These are phyloP conservation scores for Steromphala cineraria DNA, from an alignment of 2,888 invertebrate genomes.

Conservation along the genomic window DNA sequence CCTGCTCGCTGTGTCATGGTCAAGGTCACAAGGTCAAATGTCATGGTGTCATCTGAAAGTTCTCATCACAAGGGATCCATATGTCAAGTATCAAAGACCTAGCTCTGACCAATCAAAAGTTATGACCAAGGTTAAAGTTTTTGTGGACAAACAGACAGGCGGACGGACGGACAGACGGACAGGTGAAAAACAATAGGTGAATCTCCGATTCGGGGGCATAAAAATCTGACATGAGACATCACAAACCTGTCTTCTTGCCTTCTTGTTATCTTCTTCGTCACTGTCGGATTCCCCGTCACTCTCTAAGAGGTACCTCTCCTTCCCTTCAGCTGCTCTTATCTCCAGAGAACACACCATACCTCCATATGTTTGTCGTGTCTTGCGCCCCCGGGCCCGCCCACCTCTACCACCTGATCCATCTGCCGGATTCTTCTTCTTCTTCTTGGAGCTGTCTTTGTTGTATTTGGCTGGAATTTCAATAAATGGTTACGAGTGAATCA, in stretches of 20 bases:
- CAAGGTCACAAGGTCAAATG: too few species aligned
- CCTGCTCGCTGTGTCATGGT: too few species aligned
- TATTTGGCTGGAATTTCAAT: constrained; percentile 67
- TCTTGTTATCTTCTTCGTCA: constrained; percentile 40
- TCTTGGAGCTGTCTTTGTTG: constrained; percentile 70
- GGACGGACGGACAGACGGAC: too few species aligned
- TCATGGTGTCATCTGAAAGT: too few species aligned
- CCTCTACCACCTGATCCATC: not conserved
- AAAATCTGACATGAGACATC: too few species aligned
- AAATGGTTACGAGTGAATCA: not conserved
- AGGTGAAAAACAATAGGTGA: too few species aligned
- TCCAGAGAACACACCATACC: constrained; percentile 21
- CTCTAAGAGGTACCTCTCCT: constrained; percentile 24
- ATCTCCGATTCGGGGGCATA: too few species aligned
- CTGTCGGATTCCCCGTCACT: constrained; percentile 41
- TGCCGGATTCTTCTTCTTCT: constrained; percentile 49
- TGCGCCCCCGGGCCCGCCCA: constrained; percentile 31
- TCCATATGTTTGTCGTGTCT: constrained; percentile 26
- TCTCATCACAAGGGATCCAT: too few species aligned
- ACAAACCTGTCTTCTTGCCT: not conserved
- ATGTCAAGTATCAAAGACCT: too few species aligned
- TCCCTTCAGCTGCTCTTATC: constrained; percentile 28
- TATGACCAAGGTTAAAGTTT: too few species aligned
- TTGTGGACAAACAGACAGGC: too few species aligned
- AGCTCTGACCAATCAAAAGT: too few species aligned